These are phyloP conservation scores for Synergus laeviventris DNA, from an alignment of 2,888 invertebrate genomes.

Conservation along the genomic window DNA sequence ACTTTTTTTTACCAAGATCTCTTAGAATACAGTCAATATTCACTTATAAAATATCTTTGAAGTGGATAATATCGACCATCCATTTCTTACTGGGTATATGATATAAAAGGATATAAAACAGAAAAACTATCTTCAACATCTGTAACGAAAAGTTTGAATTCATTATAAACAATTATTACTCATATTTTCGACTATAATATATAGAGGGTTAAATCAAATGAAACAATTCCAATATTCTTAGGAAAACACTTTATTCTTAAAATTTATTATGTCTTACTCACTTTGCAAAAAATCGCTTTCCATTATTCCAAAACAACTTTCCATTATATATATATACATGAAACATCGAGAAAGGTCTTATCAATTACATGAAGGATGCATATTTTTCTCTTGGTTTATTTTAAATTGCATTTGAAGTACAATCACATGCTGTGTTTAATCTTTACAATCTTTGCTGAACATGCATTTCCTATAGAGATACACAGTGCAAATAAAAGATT, in stretches of 20 bases:
- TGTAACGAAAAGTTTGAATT: too few species aligned
- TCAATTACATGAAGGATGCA: slow-evolving; percentile 21
- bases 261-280: background rate
- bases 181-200: too few species aligned
- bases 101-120: too few species aligned
- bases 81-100: too few species aligned
- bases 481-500: slow-evolving; percentile 1
- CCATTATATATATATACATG: background rate
- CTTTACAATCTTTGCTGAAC: slow-evolving; percentile 4
- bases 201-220: too few species aligned
- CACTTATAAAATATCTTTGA: too few species aligned
- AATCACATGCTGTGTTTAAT: slow-evolving; percentile 19
- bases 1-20: too few species aligned
- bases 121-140: too few species aligned
- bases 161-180: too few species aligned
- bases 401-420: background rate
- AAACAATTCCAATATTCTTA: background rate
- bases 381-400: slow-evolving; percentile 16
- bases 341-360: background rate
- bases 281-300: background rate
- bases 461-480: background rate
- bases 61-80: too few species aligned
- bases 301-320: too few species aligned
- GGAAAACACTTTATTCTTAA: background rate
- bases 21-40: too few species aligned